phyloP scores from a whole-genome alignment of 2,797 vertebrate genomes.

The Acanthornis magna region DNA sequence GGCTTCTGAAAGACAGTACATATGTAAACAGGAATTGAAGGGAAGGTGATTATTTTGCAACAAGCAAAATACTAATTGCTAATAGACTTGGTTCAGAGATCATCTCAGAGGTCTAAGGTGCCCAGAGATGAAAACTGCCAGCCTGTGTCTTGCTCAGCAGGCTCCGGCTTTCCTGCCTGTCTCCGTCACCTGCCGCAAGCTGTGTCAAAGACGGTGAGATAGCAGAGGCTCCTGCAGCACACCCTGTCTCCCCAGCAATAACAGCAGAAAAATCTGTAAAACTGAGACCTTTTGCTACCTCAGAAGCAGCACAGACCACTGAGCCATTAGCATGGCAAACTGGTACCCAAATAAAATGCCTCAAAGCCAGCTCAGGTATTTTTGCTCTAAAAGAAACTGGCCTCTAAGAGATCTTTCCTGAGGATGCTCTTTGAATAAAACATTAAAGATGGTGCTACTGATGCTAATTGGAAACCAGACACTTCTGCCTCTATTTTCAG shows the following conservation, averaged over 20 bases:
- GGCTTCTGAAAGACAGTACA: background rate
- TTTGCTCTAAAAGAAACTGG: background rate
- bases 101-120: background rate
- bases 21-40: background rate
- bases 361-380: background rate
- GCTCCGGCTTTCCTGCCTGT: background rate
- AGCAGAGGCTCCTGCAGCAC: background rate
- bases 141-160: rapidly evolving
- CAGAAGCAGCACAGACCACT: background rate
- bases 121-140: background rate
- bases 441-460: background rate
- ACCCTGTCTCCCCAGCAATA: background rate
- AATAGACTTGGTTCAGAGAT: background rate
- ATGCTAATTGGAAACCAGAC: background rate
- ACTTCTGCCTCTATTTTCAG: background rate
- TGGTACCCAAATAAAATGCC: background rate
- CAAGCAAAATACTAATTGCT: background rate
- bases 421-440: background rate
- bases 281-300: background rate
- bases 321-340: background rate
- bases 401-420: background rate
- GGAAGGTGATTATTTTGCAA: background rate
- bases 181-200: background rate
- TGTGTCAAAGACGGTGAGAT: no score
- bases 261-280: background rate